A percentile compares a stretch with the other conserved stretches of the same genome.
Conservation (phyloP, 2,888 invertebrate species). For the Machimus atricapillus region DNA sequence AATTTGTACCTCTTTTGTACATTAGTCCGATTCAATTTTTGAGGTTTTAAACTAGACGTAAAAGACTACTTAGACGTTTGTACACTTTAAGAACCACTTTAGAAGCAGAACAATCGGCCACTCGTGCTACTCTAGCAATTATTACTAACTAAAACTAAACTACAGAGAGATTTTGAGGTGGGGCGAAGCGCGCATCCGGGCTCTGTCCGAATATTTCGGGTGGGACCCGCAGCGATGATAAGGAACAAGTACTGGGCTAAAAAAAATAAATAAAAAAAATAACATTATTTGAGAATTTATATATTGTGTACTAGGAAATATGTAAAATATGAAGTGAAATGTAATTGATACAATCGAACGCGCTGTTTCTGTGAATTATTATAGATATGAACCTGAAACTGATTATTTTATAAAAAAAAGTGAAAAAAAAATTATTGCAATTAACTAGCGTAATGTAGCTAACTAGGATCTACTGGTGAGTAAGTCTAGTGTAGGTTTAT, state of each 20-base stretch:
- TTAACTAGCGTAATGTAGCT: conserved; percentile 33
- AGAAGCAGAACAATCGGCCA: conserved; percentile 23
- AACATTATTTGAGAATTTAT: conserved; percentile 33
- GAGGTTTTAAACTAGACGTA: not conserved
- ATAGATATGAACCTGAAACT: conserved; percentile 29
- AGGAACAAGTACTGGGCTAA: conserved; percentile 17
- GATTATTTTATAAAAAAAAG: conserved; percentile 31
- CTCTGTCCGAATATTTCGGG: conserved; percentile 17
- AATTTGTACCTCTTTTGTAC: not conserved
- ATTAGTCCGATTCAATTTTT: not conserved
- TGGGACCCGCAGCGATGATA: not conserved
- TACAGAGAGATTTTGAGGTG: not conserved
- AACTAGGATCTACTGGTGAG: conserved; percentile 8
- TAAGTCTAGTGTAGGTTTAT: conserved; percentile 5
- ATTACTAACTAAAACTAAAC: conserved; percentile 5
- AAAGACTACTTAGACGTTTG: conserved; percentile 31
- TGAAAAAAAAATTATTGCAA: conserved; percentile 10
- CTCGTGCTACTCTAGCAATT: not conserved
- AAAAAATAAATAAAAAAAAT: not conserved
- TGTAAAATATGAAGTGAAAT: conserved; percentile 11
- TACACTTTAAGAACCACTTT: conserved; percentile 24
- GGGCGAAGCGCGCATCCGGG: not conserved
- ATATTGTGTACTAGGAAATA: conserved; percentile 30
- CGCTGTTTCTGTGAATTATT: conserved; percentile 42
- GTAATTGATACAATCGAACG: conserved; percentile 42